Conservation (phyloP, 2,888 invertebrate species). For the Tetranychus piercei region DNA sequence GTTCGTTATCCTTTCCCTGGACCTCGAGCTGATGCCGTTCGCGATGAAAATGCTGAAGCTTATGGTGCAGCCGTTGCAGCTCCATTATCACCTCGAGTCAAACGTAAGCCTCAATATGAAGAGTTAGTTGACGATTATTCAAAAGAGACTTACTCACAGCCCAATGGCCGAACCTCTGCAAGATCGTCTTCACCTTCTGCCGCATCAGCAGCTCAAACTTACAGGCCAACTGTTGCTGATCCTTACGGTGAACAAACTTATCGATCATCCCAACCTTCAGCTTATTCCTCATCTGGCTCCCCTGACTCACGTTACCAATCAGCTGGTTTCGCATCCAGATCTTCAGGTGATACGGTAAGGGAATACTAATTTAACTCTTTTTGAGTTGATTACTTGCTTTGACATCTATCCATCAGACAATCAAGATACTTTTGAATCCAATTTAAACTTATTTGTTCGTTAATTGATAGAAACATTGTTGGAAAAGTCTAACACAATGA, state of each 20-base stretch:
- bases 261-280: background rate
- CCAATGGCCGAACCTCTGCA: background rate
- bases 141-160: background rate
- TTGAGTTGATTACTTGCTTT: no score
- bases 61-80: background rate
- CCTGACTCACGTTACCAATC: background rate
- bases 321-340: background rate
- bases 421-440: no score
- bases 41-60: background rate
- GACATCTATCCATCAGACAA: no score
- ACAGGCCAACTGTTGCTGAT: conserved; percentile 1
- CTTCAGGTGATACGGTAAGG: background rate
- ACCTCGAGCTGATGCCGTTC: background rate
- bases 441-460: no score
- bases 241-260: background rate
- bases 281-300: background rate
- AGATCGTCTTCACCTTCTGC: background rate
- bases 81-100: background rate
- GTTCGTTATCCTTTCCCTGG: background rate
- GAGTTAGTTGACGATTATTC: background rate
- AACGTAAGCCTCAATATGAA: background rate
- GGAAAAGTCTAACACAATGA: no score
- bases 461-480: no score
- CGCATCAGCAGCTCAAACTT: background rate
- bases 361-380: no score